Base-by-base conservation (phyloP, 2,797 vertebrate genomes). In the Sebastolobus altivelis region DNA sequence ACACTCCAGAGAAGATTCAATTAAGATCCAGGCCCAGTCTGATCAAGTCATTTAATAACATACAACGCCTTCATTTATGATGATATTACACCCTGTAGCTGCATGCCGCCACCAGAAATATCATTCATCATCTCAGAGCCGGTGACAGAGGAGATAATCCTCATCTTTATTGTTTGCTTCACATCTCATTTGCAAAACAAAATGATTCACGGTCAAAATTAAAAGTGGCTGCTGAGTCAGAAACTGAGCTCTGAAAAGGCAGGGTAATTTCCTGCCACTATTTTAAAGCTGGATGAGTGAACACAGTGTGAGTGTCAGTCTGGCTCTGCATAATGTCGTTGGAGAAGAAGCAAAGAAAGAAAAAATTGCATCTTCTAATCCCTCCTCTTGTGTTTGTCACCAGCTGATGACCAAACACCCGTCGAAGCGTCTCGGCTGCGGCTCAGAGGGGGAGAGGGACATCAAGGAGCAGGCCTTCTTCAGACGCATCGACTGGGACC, bases 371-470 rank as follows among this genome's bases (percentile, higher is more conserved):
- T 83, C 68, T 8, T 67, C n/a, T 74, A 5, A 61, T 31, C 29
- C 67, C 63, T 80, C 58, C 75, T 46, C 31, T 22, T 65, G 3
- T 75, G 55, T 81, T 75, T 72, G 73, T 58, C 72, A 35, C 71
- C 91, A 99, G 98, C 95, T 99, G 79, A 99, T 99, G 98, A 99
- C 98, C 84, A 99, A 99, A 89, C 98, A 99, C 77, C 98, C 98
- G 0, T 98, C 97, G 9, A 99, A 99, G 94, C 97, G 98, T 73
- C 97, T 99, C 14, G 98, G 98, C 90, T 99, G 98, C 4, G 96
- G 98, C 67, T 90, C 93, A 0, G 98, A 99, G 90, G 98, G 98
- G 0, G 98, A 99, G 85, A 90, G 97, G 83, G 98, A 99, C 81
- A 95, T 99, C 89, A 95, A 96, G 79, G 98, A 99, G 49, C 98